A percentile compares a stretch with the other conserved stretches of the same genome.
Conservation (phyloP, 2,113 vertebrate genomes). For the Pachypanchax playfairii region DNA sequence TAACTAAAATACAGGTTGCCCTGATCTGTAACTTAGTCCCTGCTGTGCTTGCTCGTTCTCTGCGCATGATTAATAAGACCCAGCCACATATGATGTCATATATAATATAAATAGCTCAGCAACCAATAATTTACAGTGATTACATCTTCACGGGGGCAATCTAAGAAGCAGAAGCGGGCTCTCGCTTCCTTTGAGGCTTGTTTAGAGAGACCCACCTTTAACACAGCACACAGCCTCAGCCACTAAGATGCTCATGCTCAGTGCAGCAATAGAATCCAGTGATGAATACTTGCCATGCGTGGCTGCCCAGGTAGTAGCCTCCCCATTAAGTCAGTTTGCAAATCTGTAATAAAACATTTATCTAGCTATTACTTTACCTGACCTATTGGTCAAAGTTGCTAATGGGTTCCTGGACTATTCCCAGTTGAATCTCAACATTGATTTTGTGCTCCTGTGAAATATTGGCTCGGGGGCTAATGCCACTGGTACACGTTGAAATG, state of each 20-base stretch:
- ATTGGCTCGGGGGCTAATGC: constrained; percentile 81
- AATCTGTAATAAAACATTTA: constrained; percentile 94
- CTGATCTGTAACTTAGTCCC: not conserved
- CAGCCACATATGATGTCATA: constrained; percentile 27
- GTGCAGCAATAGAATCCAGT: constrained; percentile 67
- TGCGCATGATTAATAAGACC: constrained; percentile 4
- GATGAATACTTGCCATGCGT: constrained; percentile 77
- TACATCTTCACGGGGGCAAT: constrained; percentile 11
- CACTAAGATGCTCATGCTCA: constrained; percentile 66
- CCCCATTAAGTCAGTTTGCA: constrained; percentile 84
- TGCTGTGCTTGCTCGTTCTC: not conserved
- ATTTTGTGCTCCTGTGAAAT: constrained; percentile 86
- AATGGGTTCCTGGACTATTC: constrained; percentile 85
- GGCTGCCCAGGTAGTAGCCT: constrained; percentile 76
- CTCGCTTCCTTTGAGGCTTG: constrained; percentile 34
- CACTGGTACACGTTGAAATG: constrained; percentile 79
- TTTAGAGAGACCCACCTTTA: constrained; percentile 37
- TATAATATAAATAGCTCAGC: constrained; percentile 19
- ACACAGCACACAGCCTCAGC: constrained; percentile 25
- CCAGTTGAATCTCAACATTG: constrained; percentile 80
- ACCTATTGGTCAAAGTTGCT: constrained; percentile 88
- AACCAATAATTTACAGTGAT: constrained; percentile 28
- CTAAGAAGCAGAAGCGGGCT: constrained; percentile 26
- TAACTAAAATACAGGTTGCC: not conserved
- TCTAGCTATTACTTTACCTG: constrained; percentile 89